These are phyloP conservation scores for Pluvialis apricaria DNA, from an alignment of 2,113 vertebrate species.

Conservation along the genomic window DNA sequence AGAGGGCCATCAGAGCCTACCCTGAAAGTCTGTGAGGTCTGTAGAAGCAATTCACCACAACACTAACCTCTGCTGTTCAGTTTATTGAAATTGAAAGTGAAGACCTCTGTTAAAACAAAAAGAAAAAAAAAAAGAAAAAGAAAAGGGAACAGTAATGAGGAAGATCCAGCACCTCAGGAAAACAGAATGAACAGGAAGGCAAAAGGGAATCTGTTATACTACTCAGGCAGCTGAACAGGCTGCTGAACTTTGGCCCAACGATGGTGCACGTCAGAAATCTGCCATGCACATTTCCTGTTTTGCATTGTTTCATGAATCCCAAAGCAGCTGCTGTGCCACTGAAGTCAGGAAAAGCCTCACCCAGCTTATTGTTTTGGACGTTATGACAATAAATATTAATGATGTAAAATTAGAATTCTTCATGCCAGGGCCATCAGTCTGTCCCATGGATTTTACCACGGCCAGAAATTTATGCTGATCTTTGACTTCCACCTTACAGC, in stretches of 20 bases:
- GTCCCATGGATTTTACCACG: background rate
- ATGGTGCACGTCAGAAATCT: background rate
- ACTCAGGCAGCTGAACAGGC: background rate
- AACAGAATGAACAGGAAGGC: background rate
- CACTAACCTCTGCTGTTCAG: background rate
- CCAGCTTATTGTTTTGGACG: slow-evolving; percentile 41
- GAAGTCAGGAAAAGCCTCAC: slow-evolving; percentile 53
- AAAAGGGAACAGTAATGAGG: background rate
- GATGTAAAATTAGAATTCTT: slow-evolving; percentile 40
- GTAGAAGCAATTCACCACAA: background rate
- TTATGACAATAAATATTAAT: slow-evolving; percentile 45
- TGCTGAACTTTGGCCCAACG: background rate
- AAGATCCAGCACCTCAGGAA: slow-evolving; percentile 4
- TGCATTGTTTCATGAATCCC: slow-evolving; percentile 43
- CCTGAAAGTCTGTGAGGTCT: background rate
- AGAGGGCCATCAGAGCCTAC: background rate
- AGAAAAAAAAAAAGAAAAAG: background rate
- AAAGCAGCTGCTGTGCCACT: slow-evolving; percentile 28
- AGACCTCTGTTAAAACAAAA: background rate
- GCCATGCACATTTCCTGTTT: slow-evolving; percentile 44
- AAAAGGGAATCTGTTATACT: slow-evolving; percentile 18
- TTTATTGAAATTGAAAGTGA: background rate
- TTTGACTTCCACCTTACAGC: background rate
- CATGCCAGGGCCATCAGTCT: background rate
- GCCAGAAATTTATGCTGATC: background rate